phyloP scores from a whole-genome alignment of 2,797 vertebrate species.

The Hybognathus amarus region DNA sequence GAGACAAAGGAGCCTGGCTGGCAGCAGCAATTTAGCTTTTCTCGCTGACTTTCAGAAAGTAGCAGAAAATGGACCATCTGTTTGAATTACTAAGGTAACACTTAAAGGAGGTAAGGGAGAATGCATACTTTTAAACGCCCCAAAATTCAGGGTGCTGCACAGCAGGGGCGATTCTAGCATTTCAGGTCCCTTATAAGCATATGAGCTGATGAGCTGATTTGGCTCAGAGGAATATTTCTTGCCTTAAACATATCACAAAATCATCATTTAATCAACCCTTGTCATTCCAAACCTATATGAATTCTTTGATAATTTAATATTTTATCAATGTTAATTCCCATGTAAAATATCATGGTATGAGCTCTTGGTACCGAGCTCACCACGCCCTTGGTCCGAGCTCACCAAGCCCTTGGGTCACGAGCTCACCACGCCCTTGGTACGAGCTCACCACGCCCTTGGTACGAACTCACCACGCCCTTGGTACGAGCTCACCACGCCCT shows the following conservation, averaged over 20 bases:
- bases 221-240: not conserved
- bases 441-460: too few species aligned
- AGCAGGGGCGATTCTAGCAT: constrained; percentile 42
- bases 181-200: not conserved
- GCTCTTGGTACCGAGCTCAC: too few species aligned
- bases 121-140: constrained; percentile 44
- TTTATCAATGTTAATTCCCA: not conserved
- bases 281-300: not conserved
- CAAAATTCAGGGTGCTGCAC: constrained; percentile 65
- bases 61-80: constrained; percentile 73
- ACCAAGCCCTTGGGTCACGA: too few species aligned
- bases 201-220: constrained; percentile 13
- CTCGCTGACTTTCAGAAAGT: constrained; percentile 67
- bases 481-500: too few species aligned
- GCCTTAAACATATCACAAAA: not conserved
- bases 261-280: too few species aligned
- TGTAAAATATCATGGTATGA: not conserved
- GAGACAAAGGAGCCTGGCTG: constrained; percentile 74
- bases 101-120: constrained; percentile 1
- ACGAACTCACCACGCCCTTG: too few species aligned
- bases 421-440: too few species aligned
- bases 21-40: constrained; percentile 73
- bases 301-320: not conserved
- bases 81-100: constrained; percentile 63
- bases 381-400: too few species aligned